A percentile compares a stretch with the other conserved stretches of the same genome.
These are phyloP conservation scores for Zootoca vivipara DNA, from an alignment of 2,113 vertebrate species.

Conservation along the genomic window DNA sequence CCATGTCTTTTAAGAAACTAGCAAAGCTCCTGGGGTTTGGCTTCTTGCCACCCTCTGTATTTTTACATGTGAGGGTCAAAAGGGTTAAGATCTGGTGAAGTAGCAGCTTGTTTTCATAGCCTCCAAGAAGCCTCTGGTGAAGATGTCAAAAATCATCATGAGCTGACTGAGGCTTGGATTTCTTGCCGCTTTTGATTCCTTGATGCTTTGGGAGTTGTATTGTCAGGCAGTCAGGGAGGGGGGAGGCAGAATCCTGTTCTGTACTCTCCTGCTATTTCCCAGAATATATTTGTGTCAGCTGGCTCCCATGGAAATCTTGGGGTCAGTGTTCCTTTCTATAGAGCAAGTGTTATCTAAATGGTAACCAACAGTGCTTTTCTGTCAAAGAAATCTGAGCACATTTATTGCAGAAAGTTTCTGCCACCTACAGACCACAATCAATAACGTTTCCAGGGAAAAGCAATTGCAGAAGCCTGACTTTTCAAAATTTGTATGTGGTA, in stretches of 20 bases:
- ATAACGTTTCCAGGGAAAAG: not conserved
- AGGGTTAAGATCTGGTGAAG: not conserved
- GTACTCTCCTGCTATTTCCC: not conserved
- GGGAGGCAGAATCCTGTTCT: not conserved
- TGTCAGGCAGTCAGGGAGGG: not conserved
- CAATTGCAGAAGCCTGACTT: not conserved
- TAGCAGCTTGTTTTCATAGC: not conserved
- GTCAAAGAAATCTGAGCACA: not conserved
- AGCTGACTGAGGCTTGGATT: not conserved
- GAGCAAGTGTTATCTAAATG: not conserved
- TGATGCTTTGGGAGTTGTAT: not conserved
- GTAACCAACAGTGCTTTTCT: not conserved
- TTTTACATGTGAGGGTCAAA: not conserved
- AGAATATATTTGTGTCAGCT: not conserved
- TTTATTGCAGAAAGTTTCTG: not conserved
- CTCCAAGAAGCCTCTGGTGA: not conserved
- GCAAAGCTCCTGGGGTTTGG: not conserved
- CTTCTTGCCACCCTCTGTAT: not conserved
- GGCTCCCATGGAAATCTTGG: not conserved
- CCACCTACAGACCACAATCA: slow-evolving; percentile 5
- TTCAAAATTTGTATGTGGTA: not conserved
- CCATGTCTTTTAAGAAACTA: not conserved
- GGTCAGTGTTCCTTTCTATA: not conserved
- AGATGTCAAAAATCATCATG: not conserved
- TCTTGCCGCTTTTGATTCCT: not conserved